Conservation (phyloP, 2,113 vertebrate species). For the Nannobrachium achirus region DNA sequence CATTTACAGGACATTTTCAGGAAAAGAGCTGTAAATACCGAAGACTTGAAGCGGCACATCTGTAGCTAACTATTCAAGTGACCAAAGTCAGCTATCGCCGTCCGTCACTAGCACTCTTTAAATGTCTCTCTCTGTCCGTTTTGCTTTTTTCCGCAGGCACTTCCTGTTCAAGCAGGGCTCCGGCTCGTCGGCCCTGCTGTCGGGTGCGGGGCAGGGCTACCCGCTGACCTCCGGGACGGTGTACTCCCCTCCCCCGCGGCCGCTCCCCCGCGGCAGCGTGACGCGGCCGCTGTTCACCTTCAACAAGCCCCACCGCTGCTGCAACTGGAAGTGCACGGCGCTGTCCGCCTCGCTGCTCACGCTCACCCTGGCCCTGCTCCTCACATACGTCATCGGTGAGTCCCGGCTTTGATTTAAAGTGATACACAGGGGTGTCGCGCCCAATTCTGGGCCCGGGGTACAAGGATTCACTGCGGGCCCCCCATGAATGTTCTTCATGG, state of each 20-base stretch:
- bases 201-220: constrained; percentile 94
- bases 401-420: background rate
- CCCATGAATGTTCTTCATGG: too few species aligned
- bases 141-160: constrained; percentile 82
- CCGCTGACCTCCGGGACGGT: constrained; percentile 95
- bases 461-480: too few species aligned
- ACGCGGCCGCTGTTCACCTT: constrained; percentile 95
- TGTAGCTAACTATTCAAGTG: too few species aligned
- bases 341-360: constrained; percentile 94
- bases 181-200: constrained; percentile 93
- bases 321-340: constrained; percentile 97
- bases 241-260: constrained; percentile 94
- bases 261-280: constrained; percentile 93
- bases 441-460: too few species aligned
- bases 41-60: too few species aligned
- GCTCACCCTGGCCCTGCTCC: constrained; percentile 89
- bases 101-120: too few species aligned
- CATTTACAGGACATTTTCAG: too few species aligned
- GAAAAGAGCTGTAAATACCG: too few species aligned
- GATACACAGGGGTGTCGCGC: too few species aligned
- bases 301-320: constrained; percentile 96
- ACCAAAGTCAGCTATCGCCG: too few species aligned
- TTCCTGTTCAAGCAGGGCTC: constrained; percentile 98
- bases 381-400: constrained; percentile 97
- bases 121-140: background rate